Conservation (phyloP, 2,113 vertebrate species). For the Macrotis lagotis region DNA sequence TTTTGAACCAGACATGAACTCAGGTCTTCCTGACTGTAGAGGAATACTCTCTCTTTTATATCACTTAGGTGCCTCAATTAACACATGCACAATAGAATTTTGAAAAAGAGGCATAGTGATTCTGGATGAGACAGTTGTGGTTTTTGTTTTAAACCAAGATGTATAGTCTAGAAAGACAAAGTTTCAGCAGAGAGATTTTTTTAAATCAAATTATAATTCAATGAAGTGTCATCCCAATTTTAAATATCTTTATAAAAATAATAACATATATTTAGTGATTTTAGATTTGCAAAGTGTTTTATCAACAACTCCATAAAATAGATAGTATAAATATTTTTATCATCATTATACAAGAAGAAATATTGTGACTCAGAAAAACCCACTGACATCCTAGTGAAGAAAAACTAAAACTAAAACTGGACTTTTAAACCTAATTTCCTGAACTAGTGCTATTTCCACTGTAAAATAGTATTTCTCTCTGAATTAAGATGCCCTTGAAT, state of each 20-base stretch:
- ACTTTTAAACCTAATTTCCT: neutral
- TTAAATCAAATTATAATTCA: neutral
- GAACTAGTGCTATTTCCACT: neutral
- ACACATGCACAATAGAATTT: neutral
- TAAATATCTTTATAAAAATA: neutral
- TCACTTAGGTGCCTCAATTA: neutral
- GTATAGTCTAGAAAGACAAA: neutral
- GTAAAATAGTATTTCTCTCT: neutral
- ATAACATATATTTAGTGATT: neutral
- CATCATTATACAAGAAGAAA: no score
- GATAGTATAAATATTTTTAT: no score
- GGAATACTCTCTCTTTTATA: neutral
- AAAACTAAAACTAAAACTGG: neutral
- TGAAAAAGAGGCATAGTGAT: neutral
- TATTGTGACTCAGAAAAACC: no score
- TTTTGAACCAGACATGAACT: neutral
- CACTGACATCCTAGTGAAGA: neutral
- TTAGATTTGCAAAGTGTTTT: no score
- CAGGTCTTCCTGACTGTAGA: neutral
- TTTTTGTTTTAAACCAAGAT: neutral
- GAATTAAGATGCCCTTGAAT: neutral
- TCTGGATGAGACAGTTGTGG: neutral
- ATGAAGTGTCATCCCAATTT: neutral
- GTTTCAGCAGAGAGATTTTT: neutral
- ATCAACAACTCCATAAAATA: no score